Evolutionary conservation across 1,140 invertebrate genomes (phyloP), one percentile per base, ranked within the genome.

Genomic region (Calosoma granatense): DNA sequence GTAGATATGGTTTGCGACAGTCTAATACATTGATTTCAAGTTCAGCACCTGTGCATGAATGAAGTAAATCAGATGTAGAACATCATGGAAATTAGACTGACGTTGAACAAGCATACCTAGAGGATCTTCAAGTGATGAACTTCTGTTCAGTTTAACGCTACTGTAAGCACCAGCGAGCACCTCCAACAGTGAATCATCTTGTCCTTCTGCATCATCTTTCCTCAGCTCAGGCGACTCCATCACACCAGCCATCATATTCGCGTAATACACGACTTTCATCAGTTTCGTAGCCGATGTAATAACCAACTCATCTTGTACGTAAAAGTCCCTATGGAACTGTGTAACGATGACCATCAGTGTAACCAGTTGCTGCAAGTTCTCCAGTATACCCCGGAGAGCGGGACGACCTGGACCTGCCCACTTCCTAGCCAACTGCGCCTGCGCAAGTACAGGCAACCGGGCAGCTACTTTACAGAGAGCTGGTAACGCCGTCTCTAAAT

Each of bases 241-340:
- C 41, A 82, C 78, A 22, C 92, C 92, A 0, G 89, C 90, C 59
- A 93, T 66, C 63, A 95, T 85, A 70, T 85, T 93, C 20, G 92
- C 92, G 74, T 93, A 94, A 69, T 91, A 96, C 0, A 94, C 72
- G 65, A 84, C 82, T 74, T 90, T 90, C 79, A 90, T 87, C 19
- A 90, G 76, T 78, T 88, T 90, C 15, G 88, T 91, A 11, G 89
- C 84, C 55, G 84, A 82, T 15, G 85, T 87, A 47, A 94, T 86
- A 57, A 82, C 79, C 21, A 85, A 82, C 52, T 91, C 88, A 67
- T 95, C 90, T 71, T 94, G 90, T 41, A 94, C 80, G 43, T 80
- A 81, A 67, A 86, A 90, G 59, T 86, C 82, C 26, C 80, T 72
- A 2, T 83, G 79, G 70, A 88, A 91, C 36, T 80, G 79, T 3